Conservation (phyloP, 2,888 invertebrate species). For the Poecilobothrus nobilitatus region DNA sequence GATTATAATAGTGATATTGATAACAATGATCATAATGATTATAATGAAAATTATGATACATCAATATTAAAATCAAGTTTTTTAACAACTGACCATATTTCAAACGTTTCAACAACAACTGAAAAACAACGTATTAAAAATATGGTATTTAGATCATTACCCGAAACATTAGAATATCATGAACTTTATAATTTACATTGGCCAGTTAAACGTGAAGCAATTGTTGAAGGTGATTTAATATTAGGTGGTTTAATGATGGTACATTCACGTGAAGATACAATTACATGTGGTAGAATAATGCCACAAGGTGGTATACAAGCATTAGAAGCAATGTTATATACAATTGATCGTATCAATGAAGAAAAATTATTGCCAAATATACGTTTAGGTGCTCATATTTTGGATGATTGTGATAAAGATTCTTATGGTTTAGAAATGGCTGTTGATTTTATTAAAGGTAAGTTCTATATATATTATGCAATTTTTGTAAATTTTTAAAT, state of each 20-base stretch:
- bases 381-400: constrained; percentile 70
- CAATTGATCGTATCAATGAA: constrained; percentile 65
- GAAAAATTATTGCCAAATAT: constrained; percentile 58
- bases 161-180: constrained; percentile 28
- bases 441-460: constrained; percentile 87
- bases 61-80: constrained; percentile 26
- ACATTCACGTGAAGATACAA: constrained; percentile 70
- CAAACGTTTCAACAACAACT: constrained; percentile 11
- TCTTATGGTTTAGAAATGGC: constrained; percentile 88
- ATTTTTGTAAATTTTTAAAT: too few relatives aligned
- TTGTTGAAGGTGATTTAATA: constrained; percentile 73
- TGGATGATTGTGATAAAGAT: constrained; percentile 89
- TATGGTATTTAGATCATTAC: constrained; percentile 37
- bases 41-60: constrained; percentile 20
- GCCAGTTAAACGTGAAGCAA: constrained; percentile 71
- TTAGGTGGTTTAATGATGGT: constrained; percentile 90
- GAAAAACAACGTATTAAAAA: constrained; percentile 5
- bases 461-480: constrained; percentile 30
- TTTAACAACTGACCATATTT: constrained; percentile 9
- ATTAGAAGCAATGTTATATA: constrained; percentile 80
- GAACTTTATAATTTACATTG: constrained; percentile 43
- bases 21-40: constrained; percentile 5
- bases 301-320: constrained; percentile 80
- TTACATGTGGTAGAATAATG: constrained; percentile 81
- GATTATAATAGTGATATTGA: not conserved